Base-by-base conservation (phyloP, 1,140 invertebrate genomes). In the Zeugodacus cucurbitae region DNA sequence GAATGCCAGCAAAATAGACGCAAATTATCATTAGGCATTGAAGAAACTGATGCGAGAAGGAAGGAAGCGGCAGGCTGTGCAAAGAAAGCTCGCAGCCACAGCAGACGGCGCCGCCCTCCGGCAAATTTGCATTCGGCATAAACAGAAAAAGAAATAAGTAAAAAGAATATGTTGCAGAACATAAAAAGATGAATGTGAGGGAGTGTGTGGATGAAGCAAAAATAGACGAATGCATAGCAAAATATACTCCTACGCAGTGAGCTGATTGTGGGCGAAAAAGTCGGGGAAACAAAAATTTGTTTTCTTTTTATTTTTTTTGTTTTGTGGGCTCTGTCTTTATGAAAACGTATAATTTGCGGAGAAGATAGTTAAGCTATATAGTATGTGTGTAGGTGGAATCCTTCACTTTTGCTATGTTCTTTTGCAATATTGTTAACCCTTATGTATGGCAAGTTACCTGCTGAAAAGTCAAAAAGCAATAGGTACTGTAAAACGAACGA, bases 21-120 rank as follows among this genome's bases (percentile, higher is more conserved):
- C 37, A 82, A 82, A 82, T 82, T 48, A 82, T 82, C 74, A 82
- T 48, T 48, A 82, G 41, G 41, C 74, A 82, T 82, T 54, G 74
- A 17, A 82, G 20, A 82, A 48, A 48, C 26, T 37, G 67, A 82
- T 26, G 58, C 44, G n/a, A 48, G 37, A 34, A 62, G 41, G 41
- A 82, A 82, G 41, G n/a, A 74, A 74, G 32, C 22, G 22, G 67
- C 67, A 74, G 14, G 37, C 34, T 34, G 17, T n/a, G 74, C 74
- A 48, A 82, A 48, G 41, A 48, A 48, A 82, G 74, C 74, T 82
- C 44, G 41, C 8, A 48, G 74, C 74, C 3, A 17, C 10, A 48
- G 41, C 26, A 82, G 74, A 41, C 41, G 41, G 32, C 37, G 20
- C 41, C 74, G 74, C 74, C 74, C 26, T 82, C 74, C 1, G 29